A percentile compares a stretch with the other conserved stretches of the same genome.
Evolutionary conservation across 1,140 invertebrate genomes (phyloP).

Genomic region (Scaptomyza graminum): DNA sequence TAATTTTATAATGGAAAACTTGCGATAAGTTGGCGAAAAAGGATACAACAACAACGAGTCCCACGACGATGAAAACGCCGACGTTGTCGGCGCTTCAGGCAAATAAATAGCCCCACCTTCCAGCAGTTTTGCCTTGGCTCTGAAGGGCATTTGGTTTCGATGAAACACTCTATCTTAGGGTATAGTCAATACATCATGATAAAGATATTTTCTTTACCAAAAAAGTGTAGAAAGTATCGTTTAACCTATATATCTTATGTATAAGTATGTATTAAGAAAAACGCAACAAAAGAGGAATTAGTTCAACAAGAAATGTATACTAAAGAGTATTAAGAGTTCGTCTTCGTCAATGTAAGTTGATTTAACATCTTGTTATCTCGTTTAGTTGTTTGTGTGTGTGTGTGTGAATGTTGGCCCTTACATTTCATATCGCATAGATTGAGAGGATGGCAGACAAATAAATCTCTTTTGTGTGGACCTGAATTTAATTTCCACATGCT

Average conservation of each 20-base stretch:
- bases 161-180: neutral
- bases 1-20: slow-evolving; percentile 83
- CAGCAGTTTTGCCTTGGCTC: slow-evolving; percentile 16
- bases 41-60: slow-evolving; percentile 41
- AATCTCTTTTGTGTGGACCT: slow-evolving; percentile 81
- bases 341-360: neutral
- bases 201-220: neutral
- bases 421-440: slow-evolving; percentile 67
- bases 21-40: slow-evolving; percentile 70
- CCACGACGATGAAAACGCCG: slow-evolving; percentile 43
- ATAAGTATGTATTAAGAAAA: too few species aligned
- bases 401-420: slow-evolving; percentile 45
- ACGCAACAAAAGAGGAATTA: too few species aligned
- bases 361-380: neutral
- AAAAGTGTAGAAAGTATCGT: too few species aligned
- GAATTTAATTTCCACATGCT: slow-evolving; percentile 83
- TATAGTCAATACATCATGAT: neutral
- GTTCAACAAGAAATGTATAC: too few species aligned
- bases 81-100: slow-evolving; percentile 57
- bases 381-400: neutral
- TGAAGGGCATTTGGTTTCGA: slow-evolving; percentile 27
- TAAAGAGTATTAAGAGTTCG: neutral
- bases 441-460: slow-evolving; percentile 64
- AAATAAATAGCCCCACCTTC: slow-evolving; percentile 71
- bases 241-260: too few species aligned